Evolutionary conservation across 2,113 vertebrate genomes (phyloP).

Genomic region (Amazona vittata): DNA sequence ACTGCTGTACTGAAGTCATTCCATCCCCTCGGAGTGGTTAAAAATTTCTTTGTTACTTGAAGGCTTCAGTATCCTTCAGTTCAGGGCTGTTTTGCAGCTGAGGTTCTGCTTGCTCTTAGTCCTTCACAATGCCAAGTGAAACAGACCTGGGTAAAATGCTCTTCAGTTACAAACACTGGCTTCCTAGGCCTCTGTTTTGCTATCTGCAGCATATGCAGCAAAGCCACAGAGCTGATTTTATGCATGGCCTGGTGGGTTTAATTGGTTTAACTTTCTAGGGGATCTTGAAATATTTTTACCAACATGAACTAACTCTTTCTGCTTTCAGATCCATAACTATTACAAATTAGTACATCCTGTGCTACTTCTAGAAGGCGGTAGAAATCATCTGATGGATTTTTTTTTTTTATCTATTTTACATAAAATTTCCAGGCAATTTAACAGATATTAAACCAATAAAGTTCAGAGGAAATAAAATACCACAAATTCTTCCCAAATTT

Average conservation of each 20-base stretch:
- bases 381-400: not conserved
- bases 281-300: not conserved
- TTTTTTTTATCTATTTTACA: not conserved
- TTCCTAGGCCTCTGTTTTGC: not conserved
- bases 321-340: not conserved
- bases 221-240: not conserved
- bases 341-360: not conserved
- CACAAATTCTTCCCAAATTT: not conserved
- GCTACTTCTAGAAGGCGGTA: not conserved
- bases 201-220: not conserved
- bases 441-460: not conserved
- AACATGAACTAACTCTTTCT: not conserved
- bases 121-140: not conserved
- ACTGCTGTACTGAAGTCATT: not conserved
- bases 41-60: accelerated
- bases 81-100: not conserved
- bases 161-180: not conserved
- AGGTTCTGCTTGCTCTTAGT: not conserved
- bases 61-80: not conserved
- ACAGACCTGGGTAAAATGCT: not conserved
- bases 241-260: not conserved
- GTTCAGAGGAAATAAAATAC: not conserved
- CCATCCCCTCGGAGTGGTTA: not conserved
- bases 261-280: not conserved
- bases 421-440: not conserved